A percentile compares a stretch with the other conserved stretches of the same genome.
Evolutionary conservation across 2,113 vertebrate species (phyloP).

Genomic region (Lonchura striata): DNA sequence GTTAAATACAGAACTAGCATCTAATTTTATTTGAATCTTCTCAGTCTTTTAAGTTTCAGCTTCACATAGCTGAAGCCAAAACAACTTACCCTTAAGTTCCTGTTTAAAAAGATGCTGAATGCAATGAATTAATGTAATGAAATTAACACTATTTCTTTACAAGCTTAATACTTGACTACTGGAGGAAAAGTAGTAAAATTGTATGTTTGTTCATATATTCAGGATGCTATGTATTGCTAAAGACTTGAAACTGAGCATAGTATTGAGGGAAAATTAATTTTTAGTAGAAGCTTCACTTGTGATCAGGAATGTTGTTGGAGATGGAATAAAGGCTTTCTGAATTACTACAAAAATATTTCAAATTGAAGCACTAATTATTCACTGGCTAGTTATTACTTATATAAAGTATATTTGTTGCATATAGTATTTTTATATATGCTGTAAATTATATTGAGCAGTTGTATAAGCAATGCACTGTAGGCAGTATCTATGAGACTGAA

Average conservation of each 20-base stretch:
- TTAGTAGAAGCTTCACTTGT: not conserved
- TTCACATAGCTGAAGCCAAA: not conserved
- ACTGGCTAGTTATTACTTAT: not conserved
- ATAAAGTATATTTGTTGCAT: not conserved
- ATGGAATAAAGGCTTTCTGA: not conserved
- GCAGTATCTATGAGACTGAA: not conserved
- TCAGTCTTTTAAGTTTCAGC: not conserved
- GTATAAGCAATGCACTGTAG: not conserved
- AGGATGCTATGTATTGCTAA: not conserved
- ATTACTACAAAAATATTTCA: not conserved
- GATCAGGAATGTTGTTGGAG: not conserved
- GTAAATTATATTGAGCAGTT: not conserved
- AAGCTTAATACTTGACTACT: not conserved
- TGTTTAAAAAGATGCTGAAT: not conserved
- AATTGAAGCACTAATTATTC: not conserved
- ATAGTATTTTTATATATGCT: not conserved
- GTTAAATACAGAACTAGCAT: not conserved
- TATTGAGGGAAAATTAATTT: not conserved
- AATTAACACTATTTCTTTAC: not conserved
- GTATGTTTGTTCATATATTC: not conserved
- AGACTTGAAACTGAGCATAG: not conserved
- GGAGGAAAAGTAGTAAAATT: not conserved
- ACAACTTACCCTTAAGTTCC: not conserved
- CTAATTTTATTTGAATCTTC: not conserved
- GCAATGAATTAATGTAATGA: not conserved